These are phyloP conservation scores for Hymenopus coronatus DNA, from an alignment of 2,888 invertebrate species.

Conservation along the genomic window DNA sequence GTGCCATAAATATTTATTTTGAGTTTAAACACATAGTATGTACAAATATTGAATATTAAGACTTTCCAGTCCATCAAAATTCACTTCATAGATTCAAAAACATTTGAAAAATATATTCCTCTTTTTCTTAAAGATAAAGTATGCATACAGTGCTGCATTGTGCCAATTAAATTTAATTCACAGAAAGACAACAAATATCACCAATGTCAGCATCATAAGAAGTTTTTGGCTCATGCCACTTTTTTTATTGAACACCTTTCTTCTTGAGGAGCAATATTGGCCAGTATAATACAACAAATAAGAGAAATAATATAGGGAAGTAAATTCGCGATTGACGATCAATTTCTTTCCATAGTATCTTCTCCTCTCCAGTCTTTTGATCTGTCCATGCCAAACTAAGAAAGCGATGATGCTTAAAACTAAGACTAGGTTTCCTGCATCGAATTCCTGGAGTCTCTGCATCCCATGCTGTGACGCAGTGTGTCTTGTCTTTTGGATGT, in stretches of 20 bases:
- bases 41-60: background rate
- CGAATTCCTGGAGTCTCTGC: constrained; percentile 47
- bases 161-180: background rate
- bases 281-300: constrained; percentile 77
- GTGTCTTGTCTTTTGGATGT: constrained; percentile 63
- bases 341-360: constrained; percentile 75
- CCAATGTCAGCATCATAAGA: background rate
- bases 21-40: background rate
- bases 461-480: constrained; percentile 49
- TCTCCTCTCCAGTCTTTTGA: constrained; percentile 52
- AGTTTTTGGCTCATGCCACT: no score
- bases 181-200: background rate
- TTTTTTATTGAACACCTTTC: background rate
- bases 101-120: background rate
- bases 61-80: background rate
- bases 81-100: background rate
- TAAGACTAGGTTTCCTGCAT: constrained; percentile 17
- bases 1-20: background rate
- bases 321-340: constrained; percentile 72
- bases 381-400: constrained; percentile 46
- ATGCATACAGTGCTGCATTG: background rate
- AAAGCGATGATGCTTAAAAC: constrained; percentile 42
- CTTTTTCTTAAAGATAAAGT: background rate
- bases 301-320: constrained; percentile 74
- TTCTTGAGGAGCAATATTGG: constrained; percentile 68